A percentile compares a stretch with the other conserved stretches of the same genome.
phyloP scores from a whole-genome alignment of 2,797 vertebrate genomes.

The Kryptolebias ocellatus region DNA sequence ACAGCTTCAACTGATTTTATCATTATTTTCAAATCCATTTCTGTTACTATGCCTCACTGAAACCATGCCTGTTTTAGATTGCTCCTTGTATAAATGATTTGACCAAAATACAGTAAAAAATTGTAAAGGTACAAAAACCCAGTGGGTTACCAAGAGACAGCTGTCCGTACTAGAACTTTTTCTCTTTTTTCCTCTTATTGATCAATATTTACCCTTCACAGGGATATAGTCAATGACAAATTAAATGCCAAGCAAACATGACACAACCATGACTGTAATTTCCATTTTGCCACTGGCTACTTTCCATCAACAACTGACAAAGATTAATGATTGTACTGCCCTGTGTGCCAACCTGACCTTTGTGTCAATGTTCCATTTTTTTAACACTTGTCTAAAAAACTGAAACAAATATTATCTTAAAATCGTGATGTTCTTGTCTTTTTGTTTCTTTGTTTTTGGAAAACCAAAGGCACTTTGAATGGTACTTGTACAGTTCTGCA shows the following conservation, averaged over 20 bases:
- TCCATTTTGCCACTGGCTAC: conserved; percentile 84
- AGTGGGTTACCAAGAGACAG: conserved; percentile 42
- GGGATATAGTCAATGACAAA: conserved; percentile 80
- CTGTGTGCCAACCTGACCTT: conserved; percentile 70
- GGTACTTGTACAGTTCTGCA: conserved; percentile 76
- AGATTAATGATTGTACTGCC: conserved; percentile 74
- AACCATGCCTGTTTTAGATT: no score
- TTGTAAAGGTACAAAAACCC: not conserved
- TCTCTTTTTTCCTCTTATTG: conserved; percentile 55
- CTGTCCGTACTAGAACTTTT: conserved; percentile 58
- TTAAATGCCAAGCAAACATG: conserved; percentile 83
- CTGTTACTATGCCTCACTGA: conserved; percentile 1
- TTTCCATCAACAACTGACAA: conserved; percentile 82
- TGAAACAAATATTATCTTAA: conserved; percentile 74
- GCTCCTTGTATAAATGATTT: no score
- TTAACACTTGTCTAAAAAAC: conserved; percentile 53
- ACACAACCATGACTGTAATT: conserved; percentile 82
- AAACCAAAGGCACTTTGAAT: conserved; percentile 79
- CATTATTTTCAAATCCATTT: conserved; percentile 21
- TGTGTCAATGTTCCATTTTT: conserved; percentile 49
- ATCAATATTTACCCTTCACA: conserved; percentile 77
- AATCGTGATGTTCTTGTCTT: conserved; percentile 49
- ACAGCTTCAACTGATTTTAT: conserved; percentile 26
- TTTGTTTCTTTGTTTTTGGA: conserved; percentile 57
- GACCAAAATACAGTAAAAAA: not conserved